Percentiles rank a stretch among this genome's conserved stretches.
phyloP scores from a whole-genome alignment of 64 coral and sea anemone species.

The Montipora foliosa region DNA sequence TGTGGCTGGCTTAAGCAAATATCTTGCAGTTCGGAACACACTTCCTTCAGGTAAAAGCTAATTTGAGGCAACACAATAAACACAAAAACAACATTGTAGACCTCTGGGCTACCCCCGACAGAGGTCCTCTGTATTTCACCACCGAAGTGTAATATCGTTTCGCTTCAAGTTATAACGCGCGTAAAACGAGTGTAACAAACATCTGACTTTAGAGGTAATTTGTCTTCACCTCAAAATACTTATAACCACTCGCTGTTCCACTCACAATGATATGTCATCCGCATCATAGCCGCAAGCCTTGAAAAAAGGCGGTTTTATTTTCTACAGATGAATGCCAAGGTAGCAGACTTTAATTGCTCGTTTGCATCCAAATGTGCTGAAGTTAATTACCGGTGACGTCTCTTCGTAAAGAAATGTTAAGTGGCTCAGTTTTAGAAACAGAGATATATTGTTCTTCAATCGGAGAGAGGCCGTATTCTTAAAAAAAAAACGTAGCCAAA shows the following conservation, averaged over 20 bases:
- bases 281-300: background rate
- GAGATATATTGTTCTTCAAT: background rate
- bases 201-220: background rate
- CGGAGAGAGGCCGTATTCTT: background rate
- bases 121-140: background rate
- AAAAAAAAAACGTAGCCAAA: background rate
- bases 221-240: too few relatives aligned
- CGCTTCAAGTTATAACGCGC: background rate
- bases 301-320: background rate
- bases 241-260: too few relatives aligned
- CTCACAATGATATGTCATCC: background rate
- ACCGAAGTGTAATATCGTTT: slow-evolving; percentile 22
- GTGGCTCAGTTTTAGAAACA: slow-evolving; percentile 10
- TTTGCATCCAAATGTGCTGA: background rate
- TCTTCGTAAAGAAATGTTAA: background rate
- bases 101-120: background rate
- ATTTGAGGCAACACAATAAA: background rate
- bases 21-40: background rate
- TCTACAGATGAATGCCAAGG: background rate
- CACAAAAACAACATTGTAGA: background rate
- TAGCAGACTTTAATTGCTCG: slow-evolving; percentile 14
- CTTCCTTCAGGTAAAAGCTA: slow-evolving; percentile 7
- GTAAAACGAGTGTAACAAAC: background rate
- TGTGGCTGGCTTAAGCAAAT: background rate
- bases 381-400: slow-evolving; percentile 9